Conservation (phyloP, 1,140 invertebrate genomes). For the Berghia stephanieae region DNA sequence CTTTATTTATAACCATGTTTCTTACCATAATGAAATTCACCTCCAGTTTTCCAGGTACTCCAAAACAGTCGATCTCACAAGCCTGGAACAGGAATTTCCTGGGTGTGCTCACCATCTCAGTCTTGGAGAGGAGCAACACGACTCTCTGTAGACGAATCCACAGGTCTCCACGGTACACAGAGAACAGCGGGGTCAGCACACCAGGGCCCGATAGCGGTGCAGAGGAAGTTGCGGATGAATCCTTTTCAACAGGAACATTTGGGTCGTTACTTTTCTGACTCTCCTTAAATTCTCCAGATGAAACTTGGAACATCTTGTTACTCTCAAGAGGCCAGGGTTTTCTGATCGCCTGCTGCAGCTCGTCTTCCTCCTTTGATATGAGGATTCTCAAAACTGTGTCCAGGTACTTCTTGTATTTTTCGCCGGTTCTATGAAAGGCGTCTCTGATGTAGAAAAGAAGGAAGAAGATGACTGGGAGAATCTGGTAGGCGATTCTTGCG, state of each 20-base stretch:
- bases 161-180: slow-evolving; percentile 11
- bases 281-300: background rate
- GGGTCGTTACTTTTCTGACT: too few relatives aligned
- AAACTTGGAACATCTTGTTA: slow-evolving; percentile 34
- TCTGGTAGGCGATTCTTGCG: slow-evolving; percentile 15
- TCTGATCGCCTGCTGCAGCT: slow-evolving; percentile 6
- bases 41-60: slow-evolving; percentile 26
- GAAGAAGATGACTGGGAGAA: slow-evolving; percentile 26
- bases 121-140: slow-evolving; percentile 24
- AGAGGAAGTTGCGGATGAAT: too few relatives aligned
- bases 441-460: slow-evolving; percentile 33
- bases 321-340: slow-evolving; percentile 18
- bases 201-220: too few relatives aligned
- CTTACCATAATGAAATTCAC: slow-evolving; percentile 21
- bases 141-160: slow-evolving; percentile 15
- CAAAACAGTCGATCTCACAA: slow-evolving; percentile 17
- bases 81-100: slow-evolving; percentile 34
- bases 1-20: too few relatives aligned
- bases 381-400: slow-evolving; percentile 8
- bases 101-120: slow-evolving; percentile 28
- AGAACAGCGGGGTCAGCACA: too few relatives aligned
- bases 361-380: slow-evolving; percentile 2
- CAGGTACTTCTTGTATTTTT: slow-evolving; percentile 9
- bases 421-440: slow-evolving; percentile 20
- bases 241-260: too few relatives aligned